Percentiles rank a stretch among this genome's conserved stretches.
phyloP scores from a whole-genome alignment of 2,888 invertebrate species.

The Drosophila recens region DNA sequence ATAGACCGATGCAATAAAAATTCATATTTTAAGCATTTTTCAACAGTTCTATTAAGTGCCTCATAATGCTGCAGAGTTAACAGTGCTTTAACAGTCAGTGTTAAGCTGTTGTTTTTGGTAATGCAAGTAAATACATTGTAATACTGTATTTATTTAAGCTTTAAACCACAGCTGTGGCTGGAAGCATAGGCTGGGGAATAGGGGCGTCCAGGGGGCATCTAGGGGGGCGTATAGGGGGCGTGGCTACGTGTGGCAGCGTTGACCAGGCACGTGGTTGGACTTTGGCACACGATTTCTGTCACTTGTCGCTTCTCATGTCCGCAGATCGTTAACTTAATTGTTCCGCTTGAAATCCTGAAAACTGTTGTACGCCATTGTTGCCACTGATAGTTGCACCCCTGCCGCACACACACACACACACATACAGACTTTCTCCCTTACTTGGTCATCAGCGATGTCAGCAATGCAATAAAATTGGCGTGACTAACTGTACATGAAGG shows the following conservation, averaged over 20 bases:
- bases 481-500: constrained; percentile 67
- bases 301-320: constrained; percentile 58
- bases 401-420: constrained; percentile 1
- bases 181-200: background rate
- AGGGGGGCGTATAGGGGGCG: background rate
- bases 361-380: constrained; percentile 72
- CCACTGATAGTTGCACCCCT: constrained; percentile 64
- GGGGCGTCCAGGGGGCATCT: background rate
- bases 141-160: constrained; percentile 1
- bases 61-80: background rate
- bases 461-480: constrained; percentile 77
- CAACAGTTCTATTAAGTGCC: background rate
- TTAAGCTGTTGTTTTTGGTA: background rate
- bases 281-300: constrained; percentile 56
- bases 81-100: background rate
- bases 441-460: constrained; percentile 48
- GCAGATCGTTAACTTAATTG: constrained; percentile 81
- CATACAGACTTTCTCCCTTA: constrained; percentile 1
- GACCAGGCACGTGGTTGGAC: constrained; percentile 51
- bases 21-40: too few species aligned
- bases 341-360: constrained; percentile 78
- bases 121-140: background rate
- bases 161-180: background rate
- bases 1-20: too few species aligned
- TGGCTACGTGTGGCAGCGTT: constrained; percentile 19